These are phyloP conservation scores for Harmothoe impar DNA, from an alignment of 2,888 invertebrate species.

Conservation along the genomic window DNA sequence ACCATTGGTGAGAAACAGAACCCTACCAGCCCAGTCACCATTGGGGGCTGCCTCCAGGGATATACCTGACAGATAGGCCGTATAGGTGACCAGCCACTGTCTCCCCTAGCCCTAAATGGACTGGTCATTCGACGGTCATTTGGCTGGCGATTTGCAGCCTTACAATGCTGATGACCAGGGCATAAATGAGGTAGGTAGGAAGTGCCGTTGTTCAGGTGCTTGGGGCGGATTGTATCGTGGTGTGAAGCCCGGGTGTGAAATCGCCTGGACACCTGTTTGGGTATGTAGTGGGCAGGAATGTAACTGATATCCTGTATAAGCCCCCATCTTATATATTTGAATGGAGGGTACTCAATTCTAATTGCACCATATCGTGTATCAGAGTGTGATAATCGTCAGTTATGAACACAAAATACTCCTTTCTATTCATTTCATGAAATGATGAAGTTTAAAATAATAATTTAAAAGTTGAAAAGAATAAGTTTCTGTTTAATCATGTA, in stretches of 20 bases:
- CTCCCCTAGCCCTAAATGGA: neutral
- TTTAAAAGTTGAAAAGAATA: too few species aligned
- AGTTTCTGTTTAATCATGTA: too few species aligned
- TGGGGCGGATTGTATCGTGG: neutral
- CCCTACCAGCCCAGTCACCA: too few species aligned
- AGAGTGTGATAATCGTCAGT: neutral
- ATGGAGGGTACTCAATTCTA: too few species aligned
- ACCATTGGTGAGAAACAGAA: too few species aligned
- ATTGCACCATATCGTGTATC: too few species aligned
- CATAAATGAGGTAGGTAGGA: neutral
- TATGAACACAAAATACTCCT: neutral
- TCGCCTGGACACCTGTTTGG: neutral
- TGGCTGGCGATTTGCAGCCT: neutral
- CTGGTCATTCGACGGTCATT: neutral
- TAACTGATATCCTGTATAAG: neutral
- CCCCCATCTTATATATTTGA: too few species aligned
- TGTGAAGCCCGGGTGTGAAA: neutral
- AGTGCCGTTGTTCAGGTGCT: neutral
- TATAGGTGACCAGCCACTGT: neutral
- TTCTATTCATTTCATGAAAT: too few species aligned
- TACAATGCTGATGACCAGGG: neutral
- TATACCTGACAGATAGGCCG: too few species aligned
- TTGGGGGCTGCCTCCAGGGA: too few species aligned
- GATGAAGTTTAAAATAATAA: too few species aligned
- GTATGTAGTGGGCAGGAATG: neutral